phyloP scores from a whole-genome alignment of 2,888 invertebrate genomes.

The Aleiodes leptofemur region DNA sequence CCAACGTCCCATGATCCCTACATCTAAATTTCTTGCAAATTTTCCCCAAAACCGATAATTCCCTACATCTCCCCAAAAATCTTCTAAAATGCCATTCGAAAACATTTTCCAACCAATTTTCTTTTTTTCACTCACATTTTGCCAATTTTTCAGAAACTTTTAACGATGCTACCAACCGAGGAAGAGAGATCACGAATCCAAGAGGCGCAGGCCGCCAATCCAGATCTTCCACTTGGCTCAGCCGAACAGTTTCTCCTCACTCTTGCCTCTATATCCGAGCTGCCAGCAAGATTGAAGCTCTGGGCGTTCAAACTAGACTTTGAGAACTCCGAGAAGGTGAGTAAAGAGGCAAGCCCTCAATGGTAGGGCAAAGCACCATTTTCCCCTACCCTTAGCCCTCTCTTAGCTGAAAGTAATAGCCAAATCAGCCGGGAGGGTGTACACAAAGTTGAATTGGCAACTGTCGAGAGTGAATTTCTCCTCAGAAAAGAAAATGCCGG shows the following conservation, averaged over 20 bases:
- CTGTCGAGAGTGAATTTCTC: constrained; percentile 9
- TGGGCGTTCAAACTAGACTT: constrained; percentile 99
- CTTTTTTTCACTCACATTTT: background rate
- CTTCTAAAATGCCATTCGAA: too few species aligned
- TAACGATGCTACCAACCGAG: constrained; percentile 98
- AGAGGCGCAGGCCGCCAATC: constrained; percentile 95
- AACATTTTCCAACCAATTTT: too few species aligned
- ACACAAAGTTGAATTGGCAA: constrained; percentile 32
- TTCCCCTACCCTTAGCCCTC: background rate
- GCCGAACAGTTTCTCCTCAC: constrained; percentile 99
- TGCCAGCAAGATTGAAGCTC: constrained; percentile 93
- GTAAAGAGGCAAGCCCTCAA: constrained; percentile 10
- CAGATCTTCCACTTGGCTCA: constrained; percentile 93
- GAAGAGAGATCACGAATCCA: constrained; percentile 97
- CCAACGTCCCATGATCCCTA: too few species aligned
- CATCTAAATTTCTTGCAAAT: too few species aligned
- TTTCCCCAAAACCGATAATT: too few species aligned
- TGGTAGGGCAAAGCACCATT: background rate
- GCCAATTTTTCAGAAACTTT: constrained; percentile 82
- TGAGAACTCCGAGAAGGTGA: constrained; percentile 93
- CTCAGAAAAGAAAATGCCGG: constrained; percentile 1
- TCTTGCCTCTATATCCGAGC: constrained; percentile 95
- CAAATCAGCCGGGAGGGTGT: constrained; percentile 32
- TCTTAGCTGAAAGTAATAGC: constrained; percentile 17
- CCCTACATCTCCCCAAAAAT: too few species aligned